phyloP scores from a whole-genome alignment of 1,140 invertebrate genomes.

The Trissolcus basalis region DNA sequence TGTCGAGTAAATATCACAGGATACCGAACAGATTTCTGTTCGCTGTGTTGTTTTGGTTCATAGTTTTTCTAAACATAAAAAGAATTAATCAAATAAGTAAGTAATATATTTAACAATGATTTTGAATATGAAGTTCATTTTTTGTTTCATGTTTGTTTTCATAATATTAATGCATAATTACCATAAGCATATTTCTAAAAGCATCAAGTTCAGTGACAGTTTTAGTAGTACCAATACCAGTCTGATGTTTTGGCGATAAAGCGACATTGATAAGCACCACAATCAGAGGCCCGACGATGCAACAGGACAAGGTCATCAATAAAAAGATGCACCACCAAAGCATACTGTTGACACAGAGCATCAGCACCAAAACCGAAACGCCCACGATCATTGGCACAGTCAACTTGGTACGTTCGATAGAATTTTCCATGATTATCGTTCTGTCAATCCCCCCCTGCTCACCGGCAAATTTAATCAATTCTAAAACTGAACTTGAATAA shows the following conservation, averaged over 20 bases:
- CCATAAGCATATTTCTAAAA: slow-evolving; percentile 76
- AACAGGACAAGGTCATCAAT: slow-evolving; percentile 67
- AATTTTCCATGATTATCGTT: no score
- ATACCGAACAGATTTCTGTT: slow-evolving; percentile 73
- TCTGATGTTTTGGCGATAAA: slow-evolving; percentile 76
- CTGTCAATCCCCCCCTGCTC: no score
- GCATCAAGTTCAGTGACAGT: slow-evolving; percentile 74
- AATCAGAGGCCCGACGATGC: slow-evolving; percentile 68
- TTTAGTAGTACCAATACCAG: slow-evolving; percentile 72
- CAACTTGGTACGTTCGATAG: slow-evolving; percentile 6
- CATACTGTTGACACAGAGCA: slow-evolving; percentile 59
- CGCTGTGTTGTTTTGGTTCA: slow-evolving; percentile 59
- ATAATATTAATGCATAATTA: slow-evolving; percentile 44
- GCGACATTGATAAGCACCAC: slow-evolving; percentile 75
- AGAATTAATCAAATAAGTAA: neutral
- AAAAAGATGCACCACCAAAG: slow-evolving; percentile 64
- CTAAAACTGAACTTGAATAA: no score
- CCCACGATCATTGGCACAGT: slow-evolving; percentile 11
- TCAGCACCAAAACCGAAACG: slow-evolving; percentile 9
- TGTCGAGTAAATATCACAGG: slow-evolving; percentile 86
- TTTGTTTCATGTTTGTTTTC: no score
- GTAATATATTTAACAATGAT: no score
- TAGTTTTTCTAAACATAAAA: slow-evolving; percentile 67
- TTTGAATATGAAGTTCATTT: no score
- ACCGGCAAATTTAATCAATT: no score